phyloP scores from a whole-genome alignment of 2,797 vertebrate genomes.

The Micropoecilia bifurca region DNA sequence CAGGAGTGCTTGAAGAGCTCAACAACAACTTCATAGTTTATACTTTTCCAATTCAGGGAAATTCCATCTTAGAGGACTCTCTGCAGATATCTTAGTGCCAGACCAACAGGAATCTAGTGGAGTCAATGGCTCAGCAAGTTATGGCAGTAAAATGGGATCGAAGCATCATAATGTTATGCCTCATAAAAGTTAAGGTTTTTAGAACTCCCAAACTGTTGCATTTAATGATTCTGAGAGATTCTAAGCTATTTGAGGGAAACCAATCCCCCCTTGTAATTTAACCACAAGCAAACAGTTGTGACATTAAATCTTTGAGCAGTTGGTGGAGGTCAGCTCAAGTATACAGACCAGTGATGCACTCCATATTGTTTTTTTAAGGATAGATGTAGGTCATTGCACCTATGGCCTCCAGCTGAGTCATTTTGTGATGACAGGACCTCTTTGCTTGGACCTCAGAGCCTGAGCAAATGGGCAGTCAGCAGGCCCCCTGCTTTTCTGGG shows the following conservation, averaged over 20 bases:
- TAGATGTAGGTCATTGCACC: slow-evolving; percentile 72
- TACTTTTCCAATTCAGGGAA: neutral
- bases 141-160: neutral
- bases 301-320: slow-evolving; percentile 44
- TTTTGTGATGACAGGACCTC: slow-evolving; percentile 72
- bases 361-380: slow-evolving; percentile 66
- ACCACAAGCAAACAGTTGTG: slow-evolving; percentile 16
- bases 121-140: neutral
- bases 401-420: slow-evolving; percentile 65
- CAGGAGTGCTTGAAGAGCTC: neutral
- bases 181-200: neutral
- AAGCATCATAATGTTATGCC: neutral
- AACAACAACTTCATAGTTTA: neutral
- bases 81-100: neutral
- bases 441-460: slow-evolving; percentile 64
- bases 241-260: neutral
- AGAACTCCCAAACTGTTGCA: neutral
- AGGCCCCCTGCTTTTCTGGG: slow-evolving; percentile 71
- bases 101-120: neutral
- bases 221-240: neutral
- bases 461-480: slow-evolving; percentile 73
- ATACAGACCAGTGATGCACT: slow-evolving; percentile 64
- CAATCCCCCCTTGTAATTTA: neutral
- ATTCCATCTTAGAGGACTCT: neutral
- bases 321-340: slow-evolving; percentile 61